phyloP scores from a whole-genome alignment of 2,888 invertebrate genomes.

The Anorthoa munda region DNA sequence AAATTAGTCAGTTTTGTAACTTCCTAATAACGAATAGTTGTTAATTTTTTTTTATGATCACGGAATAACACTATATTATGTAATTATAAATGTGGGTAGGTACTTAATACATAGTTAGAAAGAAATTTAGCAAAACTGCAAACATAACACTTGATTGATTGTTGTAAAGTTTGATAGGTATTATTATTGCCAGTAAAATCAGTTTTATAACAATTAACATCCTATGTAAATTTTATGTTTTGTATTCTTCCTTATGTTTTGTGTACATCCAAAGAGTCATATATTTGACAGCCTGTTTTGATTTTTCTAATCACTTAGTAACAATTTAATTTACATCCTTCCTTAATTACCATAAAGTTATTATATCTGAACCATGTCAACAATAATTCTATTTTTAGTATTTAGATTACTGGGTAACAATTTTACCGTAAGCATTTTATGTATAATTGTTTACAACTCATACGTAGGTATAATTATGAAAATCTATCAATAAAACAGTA shows the following conservation, averaged over 20 bases:
- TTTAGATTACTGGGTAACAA: slow-evolving; percentile 1
- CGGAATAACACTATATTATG: slow-evolving; percentile 12
- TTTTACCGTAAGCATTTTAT: slow-evolving; percentile 7
- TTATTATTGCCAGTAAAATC: neutral
- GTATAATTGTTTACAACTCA: neutral
- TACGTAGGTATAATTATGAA: neutral
- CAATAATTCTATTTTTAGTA: slow-evolving; percentile 10
- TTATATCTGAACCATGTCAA: slow-evolving; percentile 6
- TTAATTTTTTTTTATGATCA: slow-evolving; percentile 42
- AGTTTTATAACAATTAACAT: neutral
- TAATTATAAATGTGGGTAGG: slow-evolving; percentile 35
- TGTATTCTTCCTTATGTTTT: slow-evolving; percentile 13
- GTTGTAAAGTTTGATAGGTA: slow-evolving; percentile 1
- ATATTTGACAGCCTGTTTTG: neutral
- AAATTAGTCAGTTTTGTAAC: slow-evolving; percentile 59
- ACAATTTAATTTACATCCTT: slow-evolving; percentile 8
- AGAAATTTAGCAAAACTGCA: slow-evolving; percentile 16
- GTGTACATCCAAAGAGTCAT: neutral
- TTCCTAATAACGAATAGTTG: slow-evolving; percentile 48
- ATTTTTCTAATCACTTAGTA: slow-evolving; percentile 1
- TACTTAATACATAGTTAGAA: slow-evolving; percentile 18
- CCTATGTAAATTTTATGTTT: neutral
- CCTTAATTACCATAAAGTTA: slow-evolving; percentile 12
- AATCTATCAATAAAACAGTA: neutral
- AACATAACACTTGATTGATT: slow-evolving; percentile 3